phyloP scores from a whole-genome alignment of 2,797 vertebrate genomes.

The Anniella stebbinsi region DNA sequence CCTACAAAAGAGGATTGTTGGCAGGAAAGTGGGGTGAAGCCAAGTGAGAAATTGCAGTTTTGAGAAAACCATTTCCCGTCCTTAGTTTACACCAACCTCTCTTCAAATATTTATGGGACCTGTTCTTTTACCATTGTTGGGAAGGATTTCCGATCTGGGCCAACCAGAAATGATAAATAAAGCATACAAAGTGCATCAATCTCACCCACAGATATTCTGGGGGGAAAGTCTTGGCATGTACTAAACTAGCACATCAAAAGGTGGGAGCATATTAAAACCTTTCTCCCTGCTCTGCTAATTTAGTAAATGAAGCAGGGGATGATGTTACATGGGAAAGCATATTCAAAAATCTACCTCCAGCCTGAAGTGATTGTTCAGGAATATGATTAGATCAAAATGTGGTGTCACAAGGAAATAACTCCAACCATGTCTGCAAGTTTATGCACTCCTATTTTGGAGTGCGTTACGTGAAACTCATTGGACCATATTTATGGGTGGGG shows the following conservation, averaged over 20 bases:
- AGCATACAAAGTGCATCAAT: not conserved
- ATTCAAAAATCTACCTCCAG: not conserved
- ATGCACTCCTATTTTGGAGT: not conserved
- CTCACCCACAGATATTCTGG: not conserved
- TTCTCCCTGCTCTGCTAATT: not conserved
- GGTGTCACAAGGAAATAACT: not conserved
- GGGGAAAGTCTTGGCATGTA: not conserved
- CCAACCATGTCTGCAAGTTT: not conserved
- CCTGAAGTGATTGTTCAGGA: not conserved
- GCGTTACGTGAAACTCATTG: not conserved
- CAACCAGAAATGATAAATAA: not conserved
- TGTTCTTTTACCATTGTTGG: conserved; percentile 3
- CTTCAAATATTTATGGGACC: conserved; percentile 36
- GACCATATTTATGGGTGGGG: too few species aligned
- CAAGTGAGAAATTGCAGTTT: conserved; percentile 55
- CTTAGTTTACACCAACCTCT: conserved; percentile 31
- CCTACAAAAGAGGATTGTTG: conserved; percentile 9
- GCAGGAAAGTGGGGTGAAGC: conserved; percentile 45
- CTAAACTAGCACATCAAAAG: not conserved
- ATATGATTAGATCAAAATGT: not conserved
- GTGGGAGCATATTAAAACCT: not conserved
- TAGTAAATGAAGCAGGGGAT: not conserved
- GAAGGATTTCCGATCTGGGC: not conserved
- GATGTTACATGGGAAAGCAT: not conserved
- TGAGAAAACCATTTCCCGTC: conserved; percentile 20